Conservation (phyloP, 2,113 vertebrate genomes). For the Trogon surrucura region DNA sequence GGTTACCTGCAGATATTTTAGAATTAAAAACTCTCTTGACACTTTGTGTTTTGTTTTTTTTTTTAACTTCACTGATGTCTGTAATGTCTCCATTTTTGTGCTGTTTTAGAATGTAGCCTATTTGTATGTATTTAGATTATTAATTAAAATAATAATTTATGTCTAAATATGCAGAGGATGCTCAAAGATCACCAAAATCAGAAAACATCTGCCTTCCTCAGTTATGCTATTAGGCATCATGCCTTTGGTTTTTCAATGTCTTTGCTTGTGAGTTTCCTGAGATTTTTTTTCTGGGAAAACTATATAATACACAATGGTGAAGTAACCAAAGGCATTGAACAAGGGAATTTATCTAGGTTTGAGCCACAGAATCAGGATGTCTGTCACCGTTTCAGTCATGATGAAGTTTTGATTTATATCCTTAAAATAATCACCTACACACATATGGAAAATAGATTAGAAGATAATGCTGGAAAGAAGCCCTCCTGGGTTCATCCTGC, state of each 20-base stretch:
- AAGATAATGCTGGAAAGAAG: background rate
- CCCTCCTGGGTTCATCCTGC: background rate
- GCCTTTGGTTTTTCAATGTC: background rate
- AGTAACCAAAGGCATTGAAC: background rate
- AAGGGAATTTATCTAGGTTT: background rate
- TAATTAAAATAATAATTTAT: background rate
- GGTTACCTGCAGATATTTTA: background rate
- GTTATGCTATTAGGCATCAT: background rate
- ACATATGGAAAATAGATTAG: background rate
- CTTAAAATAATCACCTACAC: background rate
- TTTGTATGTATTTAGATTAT: background rate
- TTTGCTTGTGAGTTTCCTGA: background rate
- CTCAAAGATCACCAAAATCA: background rate
- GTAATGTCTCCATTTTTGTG: background rate
- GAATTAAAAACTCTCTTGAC: background rate
- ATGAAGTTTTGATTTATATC: background rate
- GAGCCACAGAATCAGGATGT: background rate
- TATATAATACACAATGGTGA: background rate
- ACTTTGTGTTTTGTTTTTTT: background rate
- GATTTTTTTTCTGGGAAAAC: background rate
- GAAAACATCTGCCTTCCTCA: background rate
- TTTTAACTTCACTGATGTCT: background rate
- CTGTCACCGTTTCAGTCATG: background rate
- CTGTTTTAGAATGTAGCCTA: background rate
- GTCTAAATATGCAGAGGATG: background rate